A percentile compares a stretch with the other conserved stretches of the same genome.
Evolutionary conservation across 2,888 invertebrate species (phyloP).

Genomic region (Melanotus villosus): DNA sequence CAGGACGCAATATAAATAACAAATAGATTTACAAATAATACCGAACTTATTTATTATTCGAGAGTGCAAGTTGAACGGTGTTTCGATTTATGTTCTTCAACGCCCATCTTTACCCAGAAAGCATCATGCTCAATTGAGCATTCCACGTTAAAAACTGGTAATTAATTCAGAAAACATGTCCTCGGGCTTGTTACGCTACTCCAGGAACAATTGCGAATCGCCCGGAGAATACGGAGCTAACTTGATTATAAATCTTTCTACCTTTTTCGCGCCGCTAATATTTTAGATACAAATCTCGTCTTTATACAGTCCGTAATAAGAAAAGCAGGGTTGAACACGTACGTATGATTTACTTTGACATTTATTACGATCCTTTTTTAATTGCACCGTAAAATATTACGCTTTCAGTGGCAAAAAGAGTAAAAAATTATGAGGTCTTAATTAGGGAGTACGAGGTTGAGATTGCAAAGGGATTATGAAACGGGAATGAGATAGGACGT

Average conservation of each 20-base stretch:
- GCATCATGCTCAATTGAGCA: slow-evolving; percentile 4
- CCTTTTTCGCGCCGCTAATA: slow-evolving; percentile 44
- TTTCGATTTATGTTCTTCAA: not conserved
- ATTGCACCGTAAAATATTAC: slow-evolving; percentile 59
- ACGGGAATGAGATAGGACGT: slow-evolving; percentile 54
- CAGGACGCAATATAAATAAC: too few species aligned
- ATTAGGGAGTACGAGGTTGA: slow-evolving; percentile 60
- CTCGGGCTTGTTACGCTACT: slow-evolving; percentile 29
- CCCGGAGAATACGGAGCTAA: slow-evolving; percentile 42
- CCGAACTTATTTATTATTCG: too few species aligned
- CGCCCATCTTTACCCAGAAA: not conserved
- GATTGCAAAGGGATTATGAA: slow-evolving; percentile 57
- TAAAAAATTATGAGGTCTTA: slow-evolving; percentile 64
- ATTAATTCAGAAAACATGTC: slow-evolving; percentile 41
- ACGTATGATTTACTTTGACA: slow-evolving; percentile 60
- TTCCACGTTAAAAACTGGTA: slow-evolving; percentile 20
- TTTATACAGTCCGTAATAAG: slow-evolving; percentile 47
- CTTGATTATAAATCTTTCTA: slow-evolving; percentile 44
- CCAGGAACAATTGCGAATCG: slow-evolving; percentile 37
- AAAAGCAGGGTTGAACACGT: slow-evolving; percentile 51
- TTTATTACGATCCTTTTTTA: slow-evolving; percentile 61
- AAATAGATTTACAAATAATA: too few species aligned
- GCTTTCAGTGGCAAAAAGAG: slow-evolving; percentile 53
- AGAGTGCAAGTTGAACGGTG: too few species aligned
- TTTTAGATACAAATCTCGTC: slow-evolving; percentile 50